Conservation (phyloP, 2,113 vertebrate species). For the Corapipo altera region DNA sequence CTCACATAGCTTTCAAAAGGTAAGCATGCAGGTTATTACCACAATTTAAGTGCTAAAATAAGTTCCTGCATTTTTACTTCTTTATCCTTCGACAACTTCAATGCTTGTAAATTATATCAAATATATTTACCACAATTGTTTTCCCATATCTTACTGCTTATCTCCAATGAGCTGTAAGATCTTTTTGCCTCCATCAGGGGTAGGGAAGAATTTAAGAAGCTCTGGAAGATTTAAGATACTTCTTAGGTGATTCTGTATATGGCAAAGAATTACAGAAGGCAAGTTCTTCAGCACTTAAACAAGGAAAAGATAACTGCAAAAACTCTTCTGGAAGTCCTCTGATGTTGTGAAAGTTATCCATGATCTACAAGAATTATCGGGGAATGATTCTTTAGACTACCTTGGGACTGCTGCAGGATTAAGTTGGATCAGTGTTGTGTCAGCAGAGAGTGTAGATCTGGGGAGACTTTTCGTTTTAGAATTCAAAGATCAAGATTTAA, state of each 20-base stretch:
- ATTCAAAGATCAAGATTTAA: not conserved
- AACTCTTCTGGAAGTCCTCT: not conserved
- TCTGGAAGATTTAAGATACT: not conserved
- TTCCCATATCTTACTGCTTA: not conserved
- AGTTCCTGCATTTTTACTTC: not conserved
- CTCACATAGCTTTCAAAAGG: not conserved
- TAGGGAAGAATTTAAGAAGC: not conserved
- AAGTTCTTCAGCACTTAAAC: not conserved
- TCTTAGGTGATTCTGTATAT: not conserved
- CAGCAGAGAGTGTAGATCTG: not conserved
- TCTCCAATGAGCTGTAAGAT: not conserved
- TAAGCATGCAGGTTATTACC: not conserved
- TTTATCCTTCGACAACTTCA: conserved; percentile 16
- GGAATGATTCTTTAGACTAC: not conserved
- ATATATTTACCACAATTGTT: not conserved
- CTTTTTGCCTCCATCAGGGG: not conserved
- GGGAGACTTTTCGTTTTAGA: not conserved
- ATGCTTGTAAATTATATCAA: not conserved
- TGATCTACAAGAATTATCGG: not conserved
- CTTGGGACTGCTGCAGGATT: not conserved
- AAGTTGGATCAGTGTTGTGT: not conserved
- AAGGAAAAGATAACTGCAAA: not conserved
- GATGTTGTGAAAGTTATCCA: not conserved
- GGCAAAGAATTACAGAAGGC: not conserved
- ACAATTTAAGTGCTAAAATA: not conserved